phyloP scores from a whole-genome alignment of 2,888 invertebrate genomes.

The Rugalucina vietnamica region DNA sequence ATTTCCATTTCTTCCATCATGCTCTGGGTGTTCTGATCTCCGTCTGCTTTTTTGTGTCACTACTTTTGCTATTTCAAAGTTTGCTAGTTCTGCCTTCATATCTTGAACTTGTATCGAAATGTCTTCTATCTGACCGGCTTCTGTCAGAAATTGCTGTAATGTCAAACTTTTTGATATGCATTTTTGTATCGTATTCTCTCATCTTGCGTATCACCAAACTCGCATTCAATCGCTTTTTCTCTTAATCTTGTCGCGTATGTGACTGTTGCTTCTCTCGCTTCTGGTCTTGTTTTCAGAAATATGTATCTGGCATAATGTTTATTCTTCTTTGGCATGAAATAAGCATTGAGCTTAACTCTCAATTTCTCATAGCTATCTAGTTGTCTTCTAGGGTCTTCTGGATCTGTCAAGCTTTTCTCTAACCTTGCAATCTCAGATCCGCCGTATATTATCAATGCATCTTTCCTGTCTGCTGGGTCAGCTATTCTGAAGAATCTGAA shows the following conservation, averaged over 20 bases:
- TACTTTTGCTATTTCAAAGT: neutral
- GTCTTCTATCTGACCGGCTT: slow-evolving; percentile 16
- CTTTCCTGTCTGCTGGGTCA: neutral
- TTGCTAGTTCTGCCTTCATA: slow-evolving; percentile 6
- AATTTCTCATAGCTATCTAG: neutral
- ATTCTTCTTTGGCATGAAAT: neutral
- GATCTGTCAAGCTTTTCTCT: too few species aligned
- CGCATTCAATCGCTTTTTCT: neutral
- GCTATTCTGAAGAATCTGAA: neutral
- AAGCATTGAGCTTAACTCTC: neutral
- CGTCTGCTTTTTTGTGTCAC: neutral
- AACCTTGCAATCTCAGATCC: neutral
- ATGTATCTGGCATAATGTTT: neutral
- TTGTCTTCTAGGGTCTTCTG: neutral
- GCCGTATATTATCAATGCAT: neutral
- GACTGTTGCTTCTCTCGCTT: neutral
- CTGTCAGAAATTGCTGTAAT: slow-evolving; percentile 13
- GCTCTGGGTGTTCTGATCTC: neutral
- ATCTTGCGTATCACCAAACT: neutral
- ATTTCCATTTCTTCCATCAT: neutral
- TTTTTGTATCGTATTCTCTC: neutral
- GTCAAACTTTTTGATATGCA: slow-evolving; percentile 16
- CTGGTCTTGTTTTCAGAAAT: neutral
- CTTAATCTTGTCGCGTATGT: neutral
- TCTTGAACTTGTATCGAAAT: neutral